Base-by-base conservation (phyloP, 2,888 invertebrate species). In the Ditula angustiorana region DNA sequence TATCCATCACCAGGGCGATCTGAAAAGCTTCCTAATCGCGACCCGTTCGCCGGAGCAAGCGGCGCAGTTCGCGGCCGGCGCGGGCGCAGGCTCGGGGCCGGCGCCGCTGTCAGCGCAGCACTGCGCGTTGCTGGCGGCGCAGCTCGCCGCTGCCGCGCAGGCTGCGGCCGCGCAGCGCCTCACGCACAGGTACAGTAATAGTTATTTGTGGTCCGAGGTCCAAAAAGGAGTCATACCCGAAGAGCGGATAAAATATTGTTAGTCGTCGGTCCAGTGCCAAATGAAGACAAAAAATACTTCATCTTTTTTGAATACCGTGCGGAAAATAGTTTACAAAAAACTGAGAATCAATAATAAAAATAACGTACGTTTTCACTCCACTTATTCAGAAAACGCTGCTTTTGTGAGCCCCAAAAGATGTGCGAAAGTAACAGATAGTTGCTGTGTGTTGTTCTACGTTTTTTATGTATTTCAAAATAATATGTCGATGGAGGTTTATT, bases 1-100 rank as follows among this genome's bases (percentile, higher is more conserved):
- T 52, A 2, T 61, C 10, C 49, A 0, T n/a, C 21, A 11, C 21
- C 85, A 97, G 97, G 98, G 98, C 5, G 98, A 98, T 84, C 92
- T 99, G 57, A 98, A 98, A 77, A 98, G 97, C 90, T 98, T 96
- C 92, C 93, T 97, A 21, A 87, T 96, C 57, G 96, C 97, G 10
- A 95, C 95, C 0, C 93, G 94, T 33, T 92, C 87, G 0, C 68
- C 79, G 0, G 84, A 80, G 0, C 91, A 92, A 71, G 77, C 76
- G 28, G 81, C 73, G 0, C 74, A 74, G 28, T 74, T 71, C 10
- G 21, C 67, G 69, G 16, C 73, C 72, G 59, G 70, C 70, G 2
- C 50, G 55, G 50, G 33, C 58, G 74, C 0, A 2, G 68, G 68
- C 49, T 69, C 62, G 19, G 59, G 69, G 10, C 69, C 70, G 80